phyloP scores from a whole-genome alignment of 2,888 invertebrate species.

The Stegophylla sp. region DNA sequence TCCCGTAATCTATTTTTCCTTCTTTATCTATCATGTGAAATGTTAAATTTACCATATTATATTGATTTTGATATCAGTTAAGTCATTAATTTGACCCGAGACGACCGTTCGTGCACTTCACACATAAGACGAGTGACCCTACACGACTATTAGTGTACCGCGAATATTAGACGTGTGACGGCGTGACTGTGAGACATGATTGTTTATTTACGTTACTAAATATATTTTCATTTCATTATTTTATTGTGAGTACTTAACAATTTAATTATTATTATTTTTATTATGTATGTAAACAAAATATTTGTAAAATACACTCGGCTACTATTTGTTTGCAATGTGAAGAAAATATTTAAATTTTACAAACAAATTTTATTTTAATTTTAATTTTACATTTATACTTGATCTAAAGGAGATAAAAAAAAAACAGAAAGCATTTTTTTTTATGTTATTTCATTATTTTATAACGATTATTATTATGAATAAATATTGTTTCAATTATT shows the following conservation, averaged over 20 bases:
- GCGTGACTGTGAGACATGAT: no score
- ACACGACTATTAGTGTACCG: no score
- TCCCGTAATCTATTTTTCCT: slow-evolving; percentile 5
- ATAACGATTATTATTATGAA: neutral
- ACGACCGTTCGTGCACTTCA: no score
- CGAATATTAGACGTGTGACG: no score
- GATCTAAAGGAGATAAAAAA: neutral
- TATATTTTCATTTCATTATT: no score
- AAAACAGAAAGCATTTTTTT: neutral
- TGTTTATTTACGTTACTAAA: no score
- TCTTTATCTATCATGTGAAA: slow-evolving; percentile 2
- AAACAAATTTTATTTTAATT: neutral
- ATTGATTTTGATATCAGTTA: slow-evolving; percentile 23
- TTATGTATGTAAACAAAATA: slow-evolving; percentile 36
- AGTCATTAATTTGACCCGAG: no score
- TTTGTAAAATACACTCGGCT: slow-evolving; percentile 29
- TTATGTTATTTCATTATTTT: neutral
- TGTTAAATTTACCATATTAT: slow-evolving; percentile 4
- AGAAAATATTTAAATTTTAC: slow-evolving; percentile 26
- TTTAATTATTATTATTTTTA: no score
- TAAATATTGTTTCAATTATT: neutral
- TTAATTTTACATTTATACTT: neutral
- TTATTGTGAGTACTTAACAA: no score
- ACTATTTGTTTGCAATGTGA: slow-evolving; percentile 29
- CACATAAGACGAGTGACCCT: no score